Conservation (phyloP, 2,888 invertebrate species). For the Allophyes oxyacanthae region DNA sequence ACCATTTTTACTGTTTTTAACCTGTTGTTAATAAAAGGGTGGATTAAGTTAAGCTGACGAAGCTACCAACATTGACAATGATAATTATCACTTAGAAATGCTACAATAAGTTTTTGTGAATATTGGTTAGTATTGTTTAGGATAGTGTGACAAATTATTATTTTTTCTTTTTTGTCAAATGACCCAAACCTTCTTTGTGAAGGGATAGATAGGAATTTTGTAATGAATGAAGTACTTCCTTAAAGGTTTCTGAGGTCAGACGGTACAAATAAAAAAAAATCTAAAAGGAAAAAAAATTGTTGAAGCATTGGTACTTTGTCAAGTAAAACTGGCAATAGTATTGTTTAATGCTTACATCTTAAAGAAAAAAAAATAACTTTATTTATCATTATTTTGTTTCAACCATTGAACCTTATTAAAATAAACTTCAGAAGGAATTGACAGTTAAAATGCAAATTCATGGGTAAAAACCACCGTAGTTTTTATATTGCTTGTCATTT, state of each 20-base stretch:
- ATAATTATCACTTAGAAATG: slow-evolving; percentile 29
- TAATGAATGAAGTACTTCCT: too few species aligned
- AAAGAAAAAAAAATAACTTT: too few species aligned
- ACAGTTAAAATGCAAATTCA: slow-evolving; percentile 17
- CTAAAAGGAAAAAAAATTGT: too few species aligned
- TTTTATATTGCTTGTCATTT: slow-evolving; percentile 21
- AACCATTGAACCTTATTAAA: too few species aligned
- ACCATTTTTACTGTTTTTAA: slow-evolving; percentile 38
- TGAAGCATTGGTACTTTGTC: too few species aligned
- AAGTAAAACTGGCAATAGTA: too few species aligned
- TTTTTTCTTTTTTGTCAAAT: not conserved
- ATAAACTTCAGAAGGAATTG: too few species aligned
- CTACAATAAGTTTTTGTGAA: slow-evolving; percentile 14
- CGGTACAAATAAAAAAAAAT: too few species aligned
- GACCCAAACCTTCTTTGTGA: not conserved
- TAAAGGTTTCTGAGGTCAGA: too few species aligned
- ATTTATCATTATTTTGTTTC: too few species aligned
- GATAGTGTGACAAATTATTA: slow-evolving; percentile 1
- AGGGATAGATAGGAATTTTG: not conserved
- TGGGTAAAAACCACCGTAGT: not conserved
- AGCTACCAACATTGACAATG: slow-evolving; percentile 31
- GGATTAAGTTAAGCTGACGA: slow-evolving; percentile 36
- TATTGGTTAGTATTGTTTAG: slow-evolving; percentile 5
- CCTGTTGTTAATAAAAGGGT: slow-evolving; percentile 27
- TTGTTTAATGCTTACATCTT: too few species aligned